Evolutionary conservation across 1,140 invertebrate species (phyloP), one percentile per base, ranked within the genome.

Genomic region (Sitophilus oryzae): DNA sequence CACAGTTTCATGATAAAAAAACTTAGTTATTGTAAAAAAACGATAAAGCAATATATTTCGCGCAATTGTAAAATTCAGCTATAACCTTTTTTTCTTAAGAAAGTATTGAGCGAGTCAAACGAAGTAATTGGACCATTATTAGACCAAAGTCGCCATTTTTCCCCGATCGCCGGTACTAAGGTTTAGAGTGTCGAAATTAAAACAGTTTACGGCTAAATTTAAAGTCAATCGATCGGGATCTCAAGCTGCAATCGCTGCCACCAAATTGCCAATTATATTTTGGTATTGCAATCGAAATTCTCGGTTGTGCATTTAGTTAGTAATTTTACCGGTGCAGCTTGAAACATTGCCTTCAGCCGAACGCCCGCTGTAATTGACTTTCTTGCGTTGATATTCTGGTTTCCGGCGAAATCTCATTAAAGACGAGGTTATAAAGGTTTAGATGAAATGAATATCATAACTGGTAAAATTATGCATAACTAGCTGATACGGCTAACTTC

Each of bases 391-490:
- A 42, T 3, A 16, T 40, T 40, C n/a, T 42, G 8, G 22, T 10
- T 5, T 4, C 23, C 18, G 16, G 15, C 5, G 8, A 37, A 52
- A 25, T 25, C 23, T 20, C 30, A 44, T 43, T 10, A 40, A 40
- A 16, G 8, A n/a, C 8, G 15, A n/a, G 5, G 1, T 54, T 22
- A 19, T 46, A 18, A 38, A 25, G 30, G 63, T 66, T 42, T 22
- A 66, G n/a, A n/a, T n/a, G n/a, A n/a, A n/a, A n/a, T n/a, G n/a
- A n/a, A n/a, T n/a, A n/a, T n/a, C n/a, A n/a, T n/a, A n/a, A n/a
- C n/a, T n/a, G n/a, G n/a, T n/a, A n/a, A n/a, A n/a, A n/a, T n/a
- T n/a, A n/a, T n/a, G n/a, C n/a, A n/a, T n/a, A n/a, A n/a, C n/a
- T n/a, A n/a, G n/a, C n/a, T n/a, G n/a, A n/a, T n/a, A n/a, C n/a